Evolutionary conservation across 2,888 invertebrate species (phyloP), one percentile per base, ranked within the genome.

Genomic region (Rhingia rostrata): DNA sequence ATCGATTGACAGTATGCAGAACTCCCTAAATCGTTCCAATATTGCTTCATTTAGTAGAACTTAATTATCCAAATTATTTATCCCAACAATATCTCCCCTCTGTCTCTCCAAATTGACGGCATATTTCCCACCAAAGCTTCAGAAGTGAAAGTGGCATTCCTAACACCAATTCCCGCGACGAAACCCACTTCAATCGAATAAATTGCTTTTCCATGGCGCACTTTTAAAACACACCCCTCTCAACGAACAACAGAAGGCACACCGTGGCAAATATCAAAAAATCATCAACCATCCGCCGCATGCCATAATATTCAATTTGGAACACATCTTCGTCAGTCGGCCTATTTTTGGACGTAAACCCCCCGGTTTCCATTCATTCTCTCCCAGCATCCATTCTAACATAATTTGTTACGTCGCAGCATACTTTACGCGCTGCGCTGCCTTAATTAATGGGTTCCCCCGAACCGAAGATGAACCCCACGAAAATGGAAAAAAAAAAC

Each of bases 391-490:
- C 61, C 14, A 30, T 43, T 78, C 63, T 78, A 56, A 78, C 63
- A 70, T 78, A 63, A 64, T 70, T 70, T 78, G 70, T 78, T 78
- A 78, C 78, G 70, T 70, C 78, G 56, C 63, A 78, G 63, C 78
- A 70, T 70, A 78, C 78, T 78, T 56, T 63, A 70, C 77, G 77
- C 22, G 22, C 22, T 22, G 77, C 22, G 22, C 22, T 22, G 63
- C 70, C 70, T 70, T 78, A 78, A 78, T 78, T 78, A 78, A 78
- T 78, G 78, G 78, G 78, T 70, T 78, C 70, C 78, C 78, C 78
- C 78, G 70, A 78, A 78, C 70, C 58, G 22, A 60, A 70, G 47
- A 70, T 37, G 39, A 51, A 67, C 60, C 56, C 56, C 56, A 75
- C 67, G 14, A 75, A 66, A 54, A 39, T 30, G 53, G 41, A 77